phyloP scores from a whole-genome alignment of 37 sponge, comb jelly and placozoan species.

The Tethya wilhelma region DNA sequence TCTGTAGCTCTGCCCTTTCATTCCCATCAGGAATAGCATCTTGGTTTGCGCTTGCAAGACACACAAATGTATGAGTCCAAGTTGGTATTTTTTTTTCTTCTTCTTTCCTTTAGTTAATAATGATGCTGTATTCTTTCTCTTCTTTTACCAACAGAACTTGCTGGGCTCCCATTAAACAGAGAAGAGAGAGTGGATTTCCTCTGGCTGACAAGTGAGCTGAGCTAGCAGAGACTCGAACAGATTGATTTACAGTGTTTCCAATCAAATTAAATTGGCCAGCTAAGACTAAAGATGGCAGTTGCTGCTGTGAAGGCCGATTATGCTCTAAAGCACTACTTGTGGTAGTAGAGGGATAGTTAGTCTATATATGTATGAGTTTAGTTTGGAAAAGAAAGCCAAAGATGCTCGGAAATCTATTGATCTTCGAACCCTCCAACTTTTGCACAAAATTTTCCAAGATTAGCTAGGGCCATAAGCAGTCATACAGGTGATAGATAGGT shows the following conservation, averaged over 20 bases:
- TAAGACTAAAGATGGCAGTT: not conserved
- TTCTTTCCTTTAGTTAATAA: not conserved
- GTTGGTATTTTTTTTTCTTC: conserved; percentile 16
- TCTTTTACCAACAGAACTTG: not conserved
- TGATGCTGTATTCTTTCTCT: not conserved
- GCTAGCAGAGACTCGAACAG: too few relatives aligned
- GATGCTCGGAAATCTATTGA: too few relatives aligned
- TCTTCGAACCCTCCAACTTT: too few relatives aligned
- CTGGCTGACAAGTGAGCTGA: too few relatives aligned
- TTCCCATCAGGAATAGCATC: conserved; percentile 19
- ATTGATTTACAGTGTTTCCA: too few relatives aligned
- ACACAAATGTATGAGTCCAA: conserved; percentile 40
- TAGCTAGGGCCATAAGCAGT: too few relatives aligned
- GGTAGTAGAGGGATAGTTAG: too few relatives aligned
- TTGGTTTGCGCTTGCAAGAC: conserved; percentile 14
- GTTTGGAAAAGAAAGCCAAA: too few relatives aligned
- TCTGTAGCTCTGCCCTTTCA: conserved; percentile 12
- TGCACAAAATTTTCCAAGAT: too few relatives aligned
- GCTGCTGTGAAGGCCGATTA: not conserved
- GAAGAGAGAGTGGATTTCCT: not conserved
- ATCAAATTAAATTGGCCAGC: not conserved
- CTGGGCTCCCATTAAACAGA: conserved; percentile 20
- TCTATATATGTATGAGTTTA: too few relatives aligned
- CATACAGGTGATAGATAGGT: too few relatives aligned
- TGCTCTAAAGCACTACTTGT: too few relatives aligned